Evolutionary conservation across 2,113 vertebrate species (phyloP), one percentile per base, ranked within the genome.

Genomic region (Hypanus sabinus): DNA sequence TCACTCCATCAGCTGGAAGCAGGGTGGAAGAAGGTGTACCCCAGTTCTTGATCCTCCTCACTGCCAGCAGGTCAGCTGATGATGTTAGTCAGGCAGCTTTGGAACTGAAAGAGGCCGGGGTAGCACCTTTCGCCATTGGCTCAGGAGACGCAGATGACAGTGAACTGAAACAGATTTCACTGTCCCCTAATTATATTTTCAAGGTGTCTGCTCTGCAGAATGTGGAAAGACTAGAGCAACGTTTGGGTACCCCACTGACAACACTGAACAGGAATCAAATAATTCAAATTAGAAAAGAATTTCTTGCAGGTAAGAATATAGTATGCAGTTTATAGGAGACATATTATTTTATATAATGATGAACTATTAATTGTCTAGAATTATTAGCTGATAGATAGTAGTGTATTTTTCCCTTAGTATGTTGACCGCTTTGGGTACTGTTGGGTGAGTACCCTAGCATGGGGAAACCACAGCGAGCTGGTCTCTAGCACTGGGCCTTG

Each of bases 111-210:
- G 96, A 95, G 95, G 96, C 95, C 5, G 95, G 94, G 0, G 96
- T 99, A 94, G 98, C 98, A 0, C 98, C 98, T 0, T 94, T 99
- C 36, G 95, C 7, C 36, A 80, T 94, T 11, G 98, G 99, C 76
- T 97, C 98, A 0, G 97, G 98, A 65, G 97, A 98, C 0, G 97
- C 98, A 0, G 98, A 99, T 95, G 94, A 96, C 60, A 91, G 95
- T 0, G 98, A 99, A 94, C 96, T 99, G 91, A 96, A 95, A 94
- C 95, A 97, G 0, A 97, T 99, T 88, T 98, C 98, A 76, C 98
- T 97, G 90, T 94, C 97, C 85, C 97, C 98, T 0, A 96, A 96
- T 14, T 93, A 55, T 73, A 11, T 55, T 55, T 93, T 93, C 91
- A 93, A 27, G 91, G 91, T 93, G 36, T 0, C 3, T 93, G 68